Conservation (phyloP, 1,140 invertebrate species). For the Drosophila chauvacae region DNA sequence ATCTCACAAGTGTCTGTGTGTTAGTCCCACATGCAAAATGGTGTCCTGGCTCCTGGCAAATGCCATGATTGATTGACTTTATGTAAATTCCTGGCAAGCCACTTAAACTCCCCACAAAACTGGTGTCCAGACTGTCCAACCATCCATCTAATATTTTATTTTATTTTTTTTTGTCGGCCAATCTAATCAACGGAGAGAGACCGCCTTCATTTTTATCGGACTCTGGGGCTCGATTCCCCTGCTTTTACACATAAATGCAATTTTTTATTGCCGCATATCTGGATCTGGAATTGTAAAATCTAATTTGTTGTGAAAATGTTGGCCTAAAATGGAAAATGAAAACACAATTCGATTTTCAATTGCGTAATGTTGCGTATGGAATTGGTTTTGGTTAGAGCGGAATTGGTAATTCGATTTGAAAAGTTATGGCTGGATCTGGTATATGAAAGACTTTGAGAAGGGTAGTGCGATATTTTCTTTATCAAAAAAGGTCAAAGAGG, state of each 20-base stretch:
- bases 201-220: constrained; percentile 61
- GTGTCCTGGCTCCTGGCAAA: constrained; percentile 52
- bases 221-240: constrained; percentile 63
- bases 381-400: constrained; percentile 45
- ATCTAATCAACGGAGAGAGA: constrained; percentile 54
- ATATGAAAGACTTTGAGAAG: constrained; percentile 13
- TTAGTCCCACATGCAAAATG: constrained; percentile 70
- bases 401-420: constrained; percentile 60
- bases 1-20: constrained; percentile 69
- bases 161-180: background rate
- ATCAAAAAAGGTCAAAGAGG: constrained; percentile 12
- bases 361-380: constrained; percentile 78
- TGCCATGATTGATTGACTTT: constrained; percentile 82
- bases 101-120: constrained; percentile 52
- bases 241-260: constrained; percentile 45
- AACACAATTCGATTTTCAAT: constrained; percentile 77
- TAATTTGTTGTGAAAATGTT: constrained; percentile 66
- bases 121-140: background rate
- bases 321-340: constrained; percentile 45
- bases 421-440: constrained; percentile 53
- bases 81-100: constrained; percentile 76
- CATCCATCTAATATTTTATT: constrained; percentile 4
- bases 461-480: background rate
- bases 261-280: constrained; percentile 51
- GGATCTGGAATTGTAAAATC: constrained; percentile 70